Base-by-base conservation (phyloP, 2,113 vertebrate genomes). In the Ctenodactylus gundi region DNA sequence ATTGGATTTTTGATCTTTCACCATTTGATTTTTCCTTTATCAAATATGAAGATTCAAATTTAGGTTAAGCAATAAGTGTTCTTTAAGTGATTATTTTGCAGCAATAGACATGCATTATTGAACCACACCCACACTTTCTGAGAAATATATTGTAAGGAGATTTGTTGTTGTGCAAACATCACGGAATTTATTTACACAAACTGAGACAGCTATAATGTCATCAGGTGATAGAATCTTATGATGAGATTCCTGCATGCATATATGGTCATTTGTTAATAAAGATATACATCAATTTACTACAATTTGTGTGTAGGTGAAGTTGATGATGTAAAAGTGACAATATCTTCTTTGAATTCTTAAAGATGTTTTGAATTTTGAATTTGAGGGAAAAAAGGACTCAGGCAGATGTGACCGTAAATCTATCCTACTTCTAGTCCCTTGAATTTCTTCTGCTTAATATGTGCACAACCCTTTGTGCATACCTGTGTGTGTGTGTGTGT, bases 371-470 rank as follows among this genome's bases (percentile, higher is more conserved):
- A 36, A 39, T 65, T 53, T 82, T 23, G 87, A 90, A 49, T 41
- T 75, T 58, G 44, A 90, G 36, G 91, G 81, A 27, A 64, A 81
- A 90, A 93, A 64, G 39, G 8, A 46, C 88, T 91, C 62, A 78
- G 25, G 55, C 73, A 49, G 27, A 78, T 77, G 55, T 72, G 21
- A 44, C 7, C 15, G 53, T 31, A 29, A 46, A 31, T 80, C 13
- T 62, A 77, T 58, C 34, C 41, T 18, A 14, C 41, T 84, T 65
- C 31, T 76, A 29, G 25, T 84, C 20, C 46, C 41, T 25, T 77
- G 34, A 10, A 77, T 78, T 78, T 88, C 49, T 77, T 83, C 55
- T 68, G 39, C 36, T 34, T 88, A 11, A 31, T 46, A 75, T 27
- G 3, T 55, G 84, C 46, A 72, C 27, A 58, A 70, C 36, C 4